Evolutionary conservation across 2,113 vertebrate species (phyloP).

Genomic region (Ceuthmochares aereus): DNA sequence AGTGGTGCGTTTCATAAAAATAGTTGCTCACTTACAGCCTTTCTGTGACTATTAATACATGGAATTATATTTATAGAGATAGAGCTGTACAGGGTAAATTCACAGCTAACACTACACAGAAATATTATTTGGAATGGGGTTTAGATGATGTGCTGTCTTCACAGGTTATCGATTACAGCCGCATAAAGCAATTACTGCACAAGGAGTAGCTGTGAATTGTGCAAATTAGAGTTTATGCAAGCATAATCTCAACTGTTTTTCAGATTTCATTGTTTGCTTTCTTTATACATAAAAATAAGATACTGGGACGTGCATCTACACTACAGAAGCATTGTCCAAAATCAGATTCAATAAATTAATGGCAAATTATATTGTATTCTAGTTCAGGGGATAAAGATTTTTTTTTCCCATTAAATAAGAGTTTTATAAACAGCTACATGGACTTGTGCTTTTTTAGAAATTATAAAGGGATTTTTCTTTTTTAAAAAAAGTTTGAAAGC

Average conservation of each 20-base stretch:
- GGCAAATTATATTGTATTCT: constrained; percentile 77
- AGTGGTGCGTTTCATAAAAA: constrained; percentile 99
- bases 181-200: constrained; percentile 87
- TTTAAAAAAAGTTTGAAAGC: constrained; percentile 69
- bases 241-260: constrained; percentile 75
- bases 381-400: constrained; percentile 80
- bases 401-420: constrained; percentile 73
- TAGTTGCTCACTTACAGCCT: constrained; percentile 99
- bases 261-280: constrained; percentile 66
- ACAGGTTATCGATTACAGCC: constrained; percentile 87
- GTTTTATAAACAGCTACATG: constrained; percentile 76
- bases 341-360: constrained; percentile 83
- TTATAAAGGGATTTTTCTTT: constrained; percentile 69
- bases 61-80: constrained; percentile 97
- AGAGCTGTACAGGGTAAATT: constrained; percentile 97
- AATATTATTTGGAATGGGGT: constrained; percentile 88
- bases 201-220: constrained; percentile 86
- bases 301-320: constrained; percentile 80
- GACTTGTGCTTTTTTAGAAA: constrained; percentile 84
- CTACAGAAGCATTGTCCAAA: constrained; percentile 84
- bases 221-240: constrained; percentile 84
- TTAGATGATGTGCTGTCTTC: constrained; percentile 91
- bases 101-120: constrained; percentile 98
- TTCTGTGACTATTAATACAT: constrained; percentile 98
- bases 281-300: constrained; percentile 81